phyloP scores from a whole-genome alignment of 2,113 vertebrate species.

The Poeciliopsis prolifica region DNA sequence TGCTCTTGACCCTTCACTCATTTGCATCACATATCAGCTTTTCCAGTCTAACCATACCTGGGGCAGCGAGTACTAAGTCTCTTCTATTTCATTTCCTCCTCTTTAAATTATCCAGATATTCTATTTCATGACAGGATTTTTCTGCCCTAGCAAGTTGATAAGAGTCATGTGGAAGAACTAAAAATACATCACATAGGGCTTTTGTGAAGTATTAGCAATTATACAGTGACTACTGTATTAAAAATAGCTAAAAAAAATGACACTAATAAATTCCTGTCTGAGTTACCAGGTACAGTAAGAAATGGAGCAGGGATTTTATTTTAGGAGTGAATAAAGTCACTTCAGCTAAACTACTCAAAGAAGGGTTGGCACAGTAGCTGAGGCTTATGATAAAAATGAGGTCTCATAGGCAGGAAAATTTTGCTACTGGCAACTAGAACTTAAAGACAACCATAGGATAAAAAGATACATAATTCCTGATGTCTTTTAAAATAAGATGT shows the following conservation, averaged over 20 bases:
- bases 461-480: not conserved
- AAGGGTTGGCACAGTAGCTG: not conserved
- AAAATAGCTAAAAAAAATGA: not conserved
- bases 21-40: too few relatives aligned
- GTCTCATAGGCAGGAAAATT: not conserved
- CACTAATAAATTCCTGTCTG: not conserved
- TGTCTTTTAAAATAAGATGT: too few relatives aligned
- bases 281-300: not conserved
- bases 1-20: too few relatives aligned
- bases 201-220: not conserved
- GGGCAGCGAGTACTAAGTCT: not conserved
- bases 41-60: not conserved
- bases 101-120: not conserved
- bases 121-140: not conserved
- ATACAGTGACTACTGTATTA: not conserved
- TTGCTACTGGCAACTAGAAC: not conserved
- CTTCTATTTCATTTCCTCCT: not conserved
- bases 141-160: not conserved
- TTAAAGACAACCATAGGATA: not conserved
- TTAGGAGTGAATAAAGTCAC: not conserved
- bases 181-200: not conserved
- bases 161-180: not conserved
- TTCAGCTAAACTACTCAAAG: not conserved
- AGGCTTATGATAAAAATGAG: not conserved
- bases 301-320: not conserved